phyloP scores from a whole-genome alignment of 2,888 invertebrate species.

The Atherix ibis region DNA sequence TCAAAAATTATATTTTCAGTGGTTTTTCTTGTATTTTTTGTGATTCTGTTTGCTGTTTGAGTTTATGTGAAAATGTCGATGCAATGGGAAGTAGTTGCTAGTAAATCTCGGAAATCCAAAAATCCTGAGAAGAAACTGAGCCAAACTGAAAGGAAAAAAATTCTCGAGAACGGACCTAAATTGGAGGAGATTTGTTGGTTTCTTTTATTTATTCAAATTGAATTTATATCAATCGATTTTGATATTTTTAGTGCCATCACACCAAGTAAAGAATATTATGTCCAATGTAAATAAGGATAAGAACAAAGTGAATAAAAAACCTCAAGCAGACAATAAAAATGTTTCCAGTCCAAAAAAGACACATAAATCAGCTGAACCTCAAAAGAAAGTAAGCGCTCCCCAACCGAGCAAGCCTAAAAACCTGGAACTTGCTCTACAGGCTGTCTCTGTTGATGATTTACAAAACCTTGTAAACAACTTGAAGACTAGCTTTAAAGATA shows the following conservation, averaged over 20 bases:
- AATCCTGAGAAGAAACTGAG: conserved; percentile 36
- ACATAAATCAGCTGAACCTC: conserved; percentile 5
- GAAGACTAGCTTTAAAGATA: conserved; percentile 48
- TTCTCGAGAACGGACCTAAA: conserved; percentile 47
- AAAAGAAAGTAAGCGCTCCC: conserved; percentile 9
- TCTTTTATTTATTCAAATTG: conserved; percentile 6
- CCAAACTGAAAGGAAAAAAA: conserved; percentile 43
- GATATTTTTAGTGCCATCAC: conserved; percentile 41
- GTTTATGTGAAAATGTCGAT: conserved; percentile 39
- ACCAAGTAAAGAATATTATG: conserved; percentile 51
- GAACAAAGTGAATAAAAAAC: conserved; percentile 29
- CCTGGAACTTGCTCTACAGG: conserved; percentile 22
- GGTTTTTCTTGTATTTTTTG: too few species aligned
- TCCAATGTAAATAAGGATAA: conserved; percentile 45
- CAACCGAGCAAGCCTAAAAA: conserved; percentile 19
- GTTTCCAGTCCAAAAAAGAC: conserved; percentile 15
- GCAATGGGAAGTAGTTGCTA: conserved; percentile 59
- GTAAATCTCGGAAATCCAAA: conserved; percentile 44
- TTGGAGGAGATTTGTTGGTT: conserved; percentile 60
- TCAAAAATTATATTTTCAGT: too few species aligned
- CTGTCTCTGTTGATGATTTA: conserved; percentile 42
- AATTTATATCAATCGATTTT: conserved; percentile 2
- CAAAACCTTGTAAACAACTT: conserved; percentile 37
- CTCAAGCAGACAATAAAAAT: too few species aligned
- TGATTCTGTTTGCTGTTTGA: too few species aligned